phyloP scores from a whole-genome alignment of 2,888 invertebrate species.

The Willowsia nigromaculata region DNA sequence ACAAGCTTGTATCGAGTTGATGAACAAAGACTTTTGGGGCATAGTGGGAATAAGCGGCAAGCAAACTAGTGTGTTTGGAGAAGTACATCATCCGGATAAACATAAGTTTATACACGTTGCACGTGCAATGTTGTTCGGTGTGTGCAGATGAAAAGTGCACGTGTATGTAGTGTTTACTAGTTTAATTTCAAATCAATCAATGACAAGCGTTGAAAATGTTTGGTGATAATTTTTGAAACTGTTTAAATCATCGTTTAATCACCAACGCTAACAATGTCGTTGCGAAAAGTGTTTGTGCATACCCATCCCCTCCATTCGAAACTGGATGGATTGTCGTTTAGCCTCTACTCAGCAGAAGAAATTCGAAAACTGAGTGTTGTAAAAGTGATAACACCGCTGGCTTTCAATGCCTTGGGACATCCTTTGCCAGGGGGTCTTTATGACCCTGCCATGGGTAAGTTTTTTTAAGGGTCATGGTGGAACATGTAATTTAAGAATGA shows the following conservation, averaged over 20 bases:
- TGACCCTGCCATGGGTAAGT: slow-evolving; percentile 89
- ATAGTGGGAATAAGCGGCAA: background rate
- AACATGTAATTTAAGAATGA: background rate
- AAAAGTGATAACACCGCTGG: slow-evolving; percentile 88
- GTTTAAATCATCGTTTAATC: too few relatives aligned
- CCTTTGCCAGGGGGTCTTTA: slow-evolving; percentile 93
- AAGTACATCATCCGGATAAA: slow-evolving; percentile 34
- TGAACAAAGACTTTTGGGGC: slow-evolving; percentile 40
- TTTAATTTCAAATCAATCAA: background rate
- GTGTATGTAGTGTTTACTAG: background rate
- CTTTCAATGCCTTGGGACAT: slow-evolving; percentile 91
- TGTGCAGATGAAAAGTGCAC: background rate
- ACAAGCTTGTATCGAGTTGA: too few relatives aligned
- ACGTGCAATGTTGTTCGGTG: background rate
- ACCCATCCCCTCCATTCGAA: slow-evolving; percentile 70
- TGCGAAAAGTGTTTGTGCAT: slow-evolving; percentile 70
- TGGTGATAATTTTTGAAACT: too few relatives aligned
- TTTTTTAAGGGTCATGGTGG: background rate
- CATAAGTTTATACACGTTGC: slow-evolving; percentile 7
- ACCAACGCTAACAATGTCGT: too few relatives aligned
- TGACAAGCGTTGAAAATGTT: background rate
- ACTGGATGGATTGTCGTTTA: slow-evolving; percentile 82
- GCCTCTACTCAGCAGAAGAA: slow-evolving; percentile 88
- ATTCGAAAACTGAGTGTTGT: slow-evolving; percentile 89
- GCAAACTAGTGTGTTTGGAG: background rate